Conservation (phyloP, 2,113 vertebrate genomes). For the Tenrec ecaudatus region DNA sequence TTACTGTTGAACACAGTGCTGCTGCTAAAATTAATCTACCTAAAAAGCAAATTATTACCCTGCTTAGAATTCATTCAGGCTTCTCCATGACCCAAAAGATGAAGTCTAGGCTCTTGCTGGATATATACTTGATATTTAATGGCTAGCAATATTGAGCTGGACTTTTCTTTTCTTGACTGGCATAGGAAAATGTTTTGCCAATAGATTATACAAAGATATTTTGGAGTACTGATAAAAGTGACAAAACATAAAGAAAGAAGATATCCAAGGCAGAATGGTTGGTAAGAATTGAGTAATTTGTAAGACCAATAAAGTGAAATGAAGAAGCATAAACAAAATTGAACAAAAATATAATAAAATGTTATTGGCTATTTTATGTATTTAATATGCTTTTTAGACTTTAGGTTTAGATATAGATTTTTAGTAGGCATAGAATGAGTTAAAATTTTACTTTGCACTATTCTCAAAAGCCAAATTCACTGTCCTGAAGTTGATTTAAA, state of each 20-base stretch:
- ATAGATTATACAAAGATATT: neutral
- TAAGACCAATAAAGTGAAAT: neutral
- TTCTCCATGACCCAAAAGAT: neutral
- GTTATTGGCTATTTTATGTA: too few relatives aligned
- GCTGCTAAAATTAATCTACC: neutral
- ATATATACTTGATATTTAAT: neutral
- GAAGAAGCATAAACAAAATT: neutral
- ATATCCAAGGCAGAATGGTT: neutral
- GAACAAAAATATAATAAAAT: neutral
- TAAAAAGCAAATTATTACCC: neutral
- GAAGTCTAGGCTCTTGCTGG: neutral
- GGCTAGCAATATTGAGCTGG: neutral
- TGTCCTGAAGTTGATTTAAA: too few relatives aligned
- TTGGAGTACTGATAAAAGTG: neutral
- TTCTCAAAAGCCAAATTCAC: too few relatives aligned
- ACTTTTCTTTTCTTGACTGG: neutral
- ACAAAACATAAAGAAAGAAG: neutral
- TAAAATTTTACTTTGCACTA: too few relatives aligned
- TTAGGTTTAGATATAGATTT: too few relatives aligned
- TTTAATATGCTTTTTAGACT: too few relatives aligned
- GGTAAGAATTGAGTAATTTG: neutral
- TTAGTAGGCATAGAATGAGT: too few relatives aligned
- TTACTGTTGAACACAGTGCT: neutral
- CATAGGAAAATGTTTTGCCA: neutral
- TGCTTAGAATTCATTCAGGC: neutral